A percentile compares a stretch with the other conserved stretches of the same genome.
These are phyloP conservation scores for Malurus cyaneus DNA, from an alignment of 2,113 vertebrate genomes.

Conservation along the genomic window DNA sequence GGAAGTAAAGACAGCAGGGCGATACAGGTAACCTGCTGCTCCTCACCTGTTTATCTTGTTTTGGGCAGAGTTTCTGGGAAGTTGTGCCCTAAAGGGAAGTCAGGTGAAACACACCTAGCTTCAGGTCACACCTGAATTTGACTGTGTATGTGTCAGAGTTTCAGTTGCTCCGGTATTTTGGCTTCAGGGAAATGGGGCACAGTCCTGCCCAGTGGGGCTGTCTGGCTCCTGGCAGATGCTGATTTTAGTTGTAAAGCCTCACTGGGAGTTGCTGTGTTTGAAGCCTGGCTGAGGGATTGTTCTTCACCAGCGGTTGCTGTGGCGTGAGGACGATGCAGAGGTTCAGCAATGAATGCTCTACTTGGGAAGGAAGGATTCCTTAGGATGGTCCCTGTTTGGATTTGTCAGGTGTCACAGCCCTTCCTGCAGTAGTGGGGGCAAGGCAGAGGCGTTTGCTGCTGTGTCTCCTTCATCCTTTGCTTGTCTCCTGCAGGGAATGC, in stretches of 20 bases:
- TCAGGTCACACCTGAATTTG: neutral
- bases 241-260: neutral
- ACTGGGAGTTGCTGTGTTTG: neutral
- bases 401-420: neutral
- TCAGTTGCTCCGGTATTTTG: neutral
- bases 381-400: neutral
- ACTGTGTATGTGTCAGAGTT: neutral
- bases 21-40: conserved; percentile 84
- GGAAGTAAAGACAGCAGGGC: conserved; percentile 91
- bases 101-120: neutral
- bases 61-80: neutral
- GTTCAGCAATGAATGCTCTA: neutral
- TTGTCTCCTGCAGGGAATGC: conserved; percentile 84
- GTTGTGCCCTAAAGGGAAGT: neutral
- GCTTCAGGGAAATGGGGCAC: neutral
- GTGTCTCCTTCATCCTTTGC: neutral
- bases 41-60: neutral
- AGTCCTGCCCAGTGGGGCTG: neutral
- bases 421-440: neutral
- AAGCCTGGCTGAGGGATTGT: neutral
- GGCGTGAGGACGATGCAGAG: neutral
- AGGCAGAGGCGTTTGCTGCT: neutral
- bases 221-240: neutral
- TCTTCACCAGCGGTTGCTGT: neutral
- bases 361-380: neutral